Evolutionary conservation across 2,888 invertebrate species (phyloP).

Genomic region (Macrophya alboannulata): DNA sequence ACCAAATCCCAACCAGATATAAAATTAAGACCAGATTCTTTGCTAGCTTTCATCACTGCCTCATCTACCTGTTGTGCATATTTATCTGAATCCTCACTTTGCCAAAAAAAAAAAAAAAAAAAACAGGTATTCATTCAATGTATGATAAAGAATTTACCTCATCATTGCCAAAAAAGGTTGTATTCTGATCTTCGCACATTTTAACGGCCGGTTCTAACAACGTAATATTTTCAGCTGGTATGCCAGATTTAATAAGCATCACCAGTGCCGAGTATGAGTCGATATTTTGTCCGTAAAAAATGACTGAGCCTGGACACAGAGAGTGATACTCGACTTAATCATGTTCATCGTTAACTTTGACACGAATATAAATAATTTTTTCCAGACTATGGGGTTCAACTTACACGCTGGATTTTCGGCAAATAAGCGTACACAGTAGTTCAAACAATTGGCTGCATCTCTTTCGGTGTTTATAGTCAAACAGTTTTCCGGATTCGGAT

Average conservation of each 20-base stretch:
- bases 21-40: slow-evolving; percentile 79
- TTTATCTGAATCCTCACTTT: neutral
- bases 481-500: slow-evolving; percentile 83
- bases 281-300: slow-evolving; percentile 87
- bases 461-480: slow-evolving; percentile 83
- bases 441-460: slow-evolving; percentile 79
- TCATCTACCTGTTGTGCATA: slow-evolving; percentile 80
- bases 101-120: too few species aligned
- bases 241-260: slow-evolving; percentile 83
- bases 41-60: slow-evolving; percentile 80
- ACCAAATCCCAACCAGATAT: slow-evolving; percentile 82
- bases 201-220: slow-evolving; percentile 83
- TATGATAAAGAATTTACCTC: neutral
- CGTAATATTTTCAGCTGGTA: slow-evolving; percentile 82
- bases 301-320: slow-evolving; percentile 68
- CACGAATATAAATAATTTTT: neutral
- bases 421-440: slow-evolving; percentile 14
- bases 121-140: slow-evolving; percentile 68
- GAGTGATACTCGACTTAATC: neutral
- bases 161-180: neutral
- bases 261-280: slow-evolving; percentile 86
- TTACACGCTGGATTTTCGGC: slow-evolving; percentile 15
- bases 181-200: slow-evolving; percentile 66
- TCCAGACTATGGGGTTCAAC: neutral
- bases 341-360: neutral